These are phyloP conservation scores for Campodea augens DNA, from an alignment of 1,140 invertebrate species.

Conservation along the genomic window DNA sequence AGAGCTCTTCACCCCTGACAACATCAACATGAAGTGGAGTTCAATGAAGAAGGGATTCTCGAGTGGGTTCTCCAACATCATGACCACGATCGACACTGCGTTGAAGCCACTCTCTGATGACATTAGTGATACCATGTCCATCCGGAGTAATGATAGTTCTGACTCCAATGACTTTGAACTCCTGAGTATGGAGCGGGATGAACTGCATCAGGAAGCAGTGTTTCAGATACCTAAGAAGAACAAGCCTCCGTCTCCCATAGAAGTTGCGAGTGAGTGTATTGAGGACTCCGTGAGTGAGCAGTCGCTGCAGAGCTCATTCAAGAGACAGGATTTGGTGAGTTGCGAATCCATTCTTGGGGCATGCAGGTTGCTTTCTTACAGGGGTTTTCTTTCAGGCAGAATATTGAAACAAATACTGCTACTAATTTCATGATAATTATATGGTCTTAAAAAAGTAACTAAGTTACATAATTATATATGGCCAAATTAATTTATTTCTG, in stretches of 20 bases:
- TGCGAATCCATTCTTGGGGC: slow-evolving; percentile 1
- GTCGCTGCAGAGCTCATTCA: slow-evolving; percentile 55
- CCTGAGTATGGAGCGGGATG: slow-evolving; percentile 27
- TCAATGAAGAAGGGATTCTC: slow-evolving; percentile 52
- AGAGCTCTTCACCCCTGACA: no score
- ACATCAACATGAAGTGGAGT: slow-evolving; percentile 13
- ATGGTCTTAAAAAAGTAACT: not conserved
- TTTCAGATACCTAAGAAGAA: slow-evolving; percentile 17
- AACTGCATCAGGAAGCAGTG: slow-evolving; percentile 28
- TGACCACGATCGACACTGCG: slow-evolving; percentile 61
- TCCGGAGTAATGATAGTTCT: slow-evolving; percentile 41
- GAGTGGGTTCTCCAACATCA: slow-evolving; percentile 54
- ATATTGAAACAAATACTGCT: no score
- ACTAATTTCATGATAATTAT: not conserved
- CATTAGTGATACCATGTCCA: slow-evolving; percentile 39
- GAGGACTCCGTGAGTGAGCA: slow-evolving; percentile 66
- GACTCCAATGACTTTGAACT: slow-evolving; percentile 58
- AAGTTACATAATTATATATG: not conserved
- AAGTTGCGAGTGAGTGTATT: slow-evolving; percentile 65
- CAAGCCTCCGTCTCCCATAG: slow-evolving; percentile 29
- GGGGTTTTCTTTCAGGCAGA: not conserved
- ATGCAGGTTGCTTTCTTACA: not conserved
- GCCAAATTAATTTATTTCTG: not conserved
- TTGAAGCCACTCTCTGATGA: slow-evolving; percentile 48
- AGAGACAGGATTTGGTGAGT: slow-evolving; percentile 50